Evolutionary conservation across 2,113 vertebrate genomes (phyloP), one percentile per base, ranked within the genome.

Genomic region (Dipodomys stephensi): DNA sequence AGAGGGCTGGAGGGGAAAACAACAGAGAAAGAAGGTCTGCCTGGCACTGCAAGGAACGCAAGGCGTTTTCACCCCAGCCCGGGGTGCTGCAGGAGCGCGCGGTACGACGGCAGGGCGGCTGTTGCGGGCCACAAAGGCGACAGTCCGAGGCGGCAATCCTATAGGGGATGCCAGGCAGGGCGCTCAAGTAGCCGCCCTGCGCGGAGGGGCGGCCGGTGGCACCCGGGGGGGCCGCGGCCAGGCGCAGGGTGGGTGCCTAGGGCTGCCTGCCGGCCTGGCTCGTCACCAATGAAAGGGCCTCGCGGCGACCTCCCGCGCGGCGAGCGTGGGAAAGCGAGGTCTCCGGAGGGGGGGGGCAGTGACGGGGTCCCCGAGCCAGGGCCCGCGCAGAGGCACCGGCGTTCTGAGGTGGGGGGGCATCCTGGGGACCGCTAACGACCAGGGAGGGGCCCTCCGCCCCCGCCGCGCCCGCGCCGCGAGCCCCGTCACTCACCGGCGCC

Each of bases 401-500:
- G 68, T 44, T 74, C 77, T 16, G n/a, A 39, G 39, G 39, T 39
- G 39, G 30, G 83, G 49, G 68, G 85, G 32, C 65, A 65, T 78
- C 80, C 91, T 28, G 67, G 74, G 91, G 23, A 62, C 53, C 72
- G 76, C 67, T 53, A 67, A 83, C n/a, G 92, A 71, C 81, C 87
- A 84, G 90, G 92, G 62, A 71, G 71, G 88, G 68, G 30, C 23
- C 94, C 96, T 92, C 93, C 86, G 92, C 80, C 93, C 95, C 72
- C 71, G 88, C 27, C 46, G 87, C 69, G 15, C 90, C 79, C 89
- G 49, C 83, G 77, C 92, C 92, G 72, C 90, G 57, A 87, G 74
- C 92, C 84, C 95, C 71, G 95, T 96, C 97, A 97, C 97, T 97
- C 96, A 97, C 97, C 97, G 96, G 97, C 96, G 96, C 96, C 87